These are phyloP conservation scores for Tuta absoluta DNA, from an alignment of 2,888 invertebrate species.

Conservation along the genomic window DNA sequence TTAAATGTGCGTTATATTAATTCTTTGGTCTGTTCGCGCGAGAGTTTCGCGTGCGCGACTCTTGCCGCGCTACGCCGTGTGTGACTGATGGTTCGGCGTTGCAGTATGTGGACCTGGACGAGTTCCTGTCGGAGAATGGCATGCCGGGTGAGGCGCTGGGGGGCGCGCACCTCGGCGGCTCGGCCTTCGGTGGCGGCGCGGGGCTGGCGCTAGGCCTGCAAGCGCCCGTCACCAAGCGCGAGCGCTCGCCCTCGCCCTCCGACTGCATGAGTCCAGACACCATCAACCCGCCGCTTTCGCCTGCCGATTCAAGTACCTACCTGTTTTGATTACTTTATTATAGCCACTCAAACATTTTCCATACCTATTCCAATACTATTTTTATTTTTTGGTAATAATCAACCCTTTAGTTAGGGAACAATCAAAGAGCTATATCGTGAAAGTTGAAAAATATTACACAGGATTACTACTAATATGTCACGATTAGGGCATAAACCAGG, in stretches of 20 bases:
- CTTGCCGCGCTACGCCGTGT: constrained; percentile 35
- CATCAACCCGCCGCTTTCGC: constrained; percentile 93
- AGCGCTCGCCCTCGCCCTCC: constrained; percentile 92
- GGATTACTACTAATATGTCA: too few relatives aligned
- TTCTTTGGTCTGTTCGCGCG: neutral
- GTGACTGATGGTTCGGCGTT: constrained; percentile 52
- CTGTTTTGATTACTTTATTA: neutral
- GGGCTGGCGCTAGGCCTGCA: constrained; percentile 82
- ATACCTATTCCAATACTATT: too few relatives aligned
- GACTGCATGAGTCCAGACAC: constrained; percentile 95
- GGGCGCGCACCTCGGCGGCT: constrained; percentile 84
- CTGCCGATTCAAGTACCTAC: constrained; percentile 93
- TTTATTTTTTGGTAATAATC: too few relatives aligned
- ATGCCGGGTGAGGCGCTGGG: constrained; percentile 90
- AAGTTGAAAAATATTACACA: too few relatives aligned
- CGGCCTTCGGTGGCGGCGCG: constrained; percentile 81
- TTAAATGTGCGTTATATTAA: constrained; percentile 7
- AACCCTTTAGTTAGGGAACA: too few relatives aligned
- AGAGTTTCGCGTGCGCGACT: constrained; percentile 21
- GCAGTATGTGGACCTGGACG: constrained; percentile 98
- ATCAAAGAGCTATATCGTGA: too few relatives aligned
- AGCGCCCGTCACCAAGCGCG: constrained; percentile 89
- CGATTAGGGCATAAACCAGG: too few relatives aligned
- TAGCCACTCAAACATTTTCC: neutral
- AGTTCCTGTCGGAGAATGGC: constrained; percentile 97